Conservation (phyloP, 2,888 invertebrate species). For the Callyntrura guangdongensis region DNA sequence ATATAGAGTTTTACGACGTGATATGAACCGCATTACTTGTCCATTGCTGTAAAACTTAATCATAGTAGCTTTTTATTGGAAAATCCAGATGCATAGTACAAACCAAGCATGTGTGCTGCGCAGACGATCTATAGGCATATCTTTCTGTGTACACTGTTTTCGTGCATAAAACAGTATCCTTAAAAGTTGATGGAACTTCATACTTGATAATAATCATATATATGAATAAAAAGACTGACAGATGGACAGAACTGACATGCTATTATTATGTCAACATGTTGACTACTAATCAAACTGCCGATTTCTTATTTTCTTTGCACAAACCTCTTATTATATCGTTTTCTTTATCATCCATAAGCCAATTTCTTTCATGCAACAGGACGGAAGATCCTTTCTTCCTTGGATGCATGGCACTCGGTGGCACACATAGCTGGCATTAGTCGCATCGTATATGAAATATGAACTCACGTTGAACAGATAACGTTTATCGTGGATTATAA, state of each 20-base stretch:
- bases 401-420: slow-evolving; percentile 38
- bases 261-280: slow-evolving; percentile 77
- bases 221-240: slow-evolving; percentile 41
- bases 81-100: not conserved
- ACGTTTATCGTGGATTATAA: not conserved
- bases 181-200: not conserved
- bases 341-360: slow-evolving; percentile 58
- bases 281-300: slow-evolving; percentile 74
- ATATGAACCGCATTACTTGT: not conserved
- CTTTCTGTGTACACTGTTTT: no score
- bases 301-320: slow-evolving; percentile 48
- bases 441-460: not conserved
- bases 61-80: slow-evolving; percentile 6
- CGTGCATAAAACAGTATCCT: slow-evolving; percentile 4
- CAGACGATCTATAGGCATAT: no score
- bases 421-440: slow-evolving; percentile 1
- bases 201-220: slow-evolving; percentile 52
- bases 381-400: slow-evolving; percentile 46
- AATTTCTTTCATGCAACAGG: slow-evolving; percentile 64
- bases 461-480: not conserved
- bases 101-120: not conserved
- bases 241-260: slow-evolving; percentile 72
- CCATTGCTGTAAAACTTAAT: no score
- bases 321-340: slow-evolving; percentile 67
- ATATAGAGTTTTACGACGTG: not conserved